phyloP scores from a whole-genome alignment of 2,797 vertebrate genomes.

The Microctenopoma lineatum region DNA sequence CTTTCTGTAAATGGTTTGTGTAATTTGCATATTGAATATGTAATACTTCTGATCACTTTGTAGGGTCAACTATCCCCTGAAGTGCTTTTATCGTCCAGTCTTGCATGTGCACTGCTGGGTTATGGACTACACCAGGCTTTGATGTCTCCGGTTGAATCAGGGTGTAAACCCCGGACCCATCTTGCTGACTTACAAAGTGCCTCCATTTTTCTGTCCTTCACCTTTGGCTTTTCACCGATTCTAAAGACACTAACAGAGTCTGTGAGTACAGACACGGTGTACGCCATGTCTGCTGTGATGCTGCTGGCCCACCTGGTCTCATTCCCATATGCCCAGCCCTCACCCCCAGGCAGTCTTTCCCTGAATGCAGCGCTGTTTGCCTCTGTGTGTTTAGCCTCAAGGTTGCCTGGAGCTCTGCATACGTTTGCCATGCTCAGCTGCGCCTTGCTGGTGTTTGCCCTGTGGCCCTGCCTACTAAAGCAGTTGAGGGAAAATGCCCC shows the following conservation, averaged over 20 bases:
- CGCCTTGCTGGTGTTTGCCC: conserved; percentile 94
- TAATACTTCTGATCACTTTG: neutral
- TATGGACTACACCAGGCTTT: conserved; percentile 88
- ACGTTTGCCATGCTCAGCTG: conserved; percentile 96
- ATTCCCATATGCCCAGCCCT: conserved; percentile 88
- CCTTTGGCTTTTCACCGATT: conserved; percentile 95
- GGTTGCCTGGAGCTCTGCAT: conserved; percentile 91
- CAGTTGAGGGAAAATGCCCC: conserved; percentile 86
- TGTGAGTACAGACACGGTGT: conserved; percentile 97
- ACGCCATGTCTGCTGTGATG: conserved; percentile 96
- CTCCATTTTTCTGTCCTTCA: conserved; percentile 92
- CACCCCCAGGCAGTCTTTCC: conserved; percentile 93
- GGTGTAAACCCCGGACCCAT: conserved; percentile 82
- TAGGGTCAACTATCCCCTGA: conserved; percentile 85
- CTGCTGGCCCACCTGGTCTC: conserved; percentile 94
- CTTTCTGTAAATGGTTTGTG: neutral
- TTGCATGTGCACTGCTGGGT: conserved; percentile 86
- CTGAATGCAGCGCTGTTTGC: conserved; percentile 97
- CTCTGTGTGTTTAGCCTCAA: conserved; percentile 94
- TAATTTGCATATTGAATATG: neutral
- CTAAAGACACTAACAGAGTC: conserved; percentile 97
- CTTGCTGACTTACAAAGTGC: conserved; percentile 93
- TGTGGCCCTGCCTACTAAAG: conserved; percentile 96
- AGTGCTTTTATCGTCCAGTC: conserved; percentile 83
- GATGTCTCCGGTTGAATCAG: conserved; percentile 69